Conservation (phyloP, 2,888 invertebrate species). For the Drosophila antonietae region DNA sequence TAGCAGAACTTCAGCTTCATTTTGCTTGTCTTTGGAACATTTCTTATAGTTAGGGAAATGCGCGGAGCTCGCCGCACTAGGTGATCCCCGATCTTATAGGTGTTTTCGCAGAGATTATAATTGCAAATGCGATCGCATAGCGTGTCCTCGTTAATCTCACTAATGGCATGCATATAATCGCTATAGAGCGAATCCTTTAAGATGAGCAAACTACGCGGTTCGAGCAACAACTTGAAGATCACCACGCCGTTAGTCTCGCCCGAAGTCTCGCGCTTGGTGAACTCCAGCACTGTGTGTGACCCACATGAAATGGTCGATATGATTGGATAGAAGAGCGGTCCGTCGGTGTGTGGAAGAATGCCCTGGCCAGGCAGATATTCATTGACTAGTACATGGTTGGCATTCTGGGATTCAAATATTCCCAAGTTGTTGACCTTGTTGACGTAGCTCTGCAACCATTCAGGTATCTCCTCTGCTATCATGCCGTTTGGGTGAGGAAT, state of each 20-base stretch:
- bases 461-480: constrained; percentile 95
- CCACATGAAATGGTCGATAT: constrained; percentile 97
- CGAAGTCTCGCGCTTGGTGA: constrained; percentile 84
- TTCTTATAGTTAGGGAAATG: constrained; percentile 95
- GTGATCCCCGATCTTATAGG: constrained; percentile 86
- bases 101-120: constrained; percentile 87
- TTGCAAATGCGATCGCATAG: constrained; percentile 88
- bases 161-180: constrained; percentile 94
- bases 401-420: constrained; percentile 88
- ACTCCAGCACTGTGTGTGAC: constrained; percentile 95
- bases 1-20: constrained; percentile 88
- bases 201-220: constrained; percentile 94
- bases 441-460: constrained; percentile 91
- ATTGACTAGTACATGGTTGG: constrained; percentile 98
- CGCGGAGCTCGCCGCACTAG: constrained; percentile 91
- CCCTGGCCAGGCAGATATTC: constrained; percentile 97
- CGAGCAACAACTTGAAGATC: constrained; percentile 91
- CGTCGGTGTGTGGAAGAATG: constrained; percentile 98
- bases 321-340: constrained; percentile 95
- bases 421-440: constrained; percentile 88
- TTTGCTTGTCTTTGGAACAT: constrained; percentile 94
- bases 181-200: constrained; percentile 93
- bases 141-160: constrained; percentile 88
- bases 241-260: constrained; percentile 67
- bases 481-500: constrained; percentile 96